Evolutionary conservation across 2,888 invertebrate genomes (phyloP).

Genomic region (Trachelus tabidus): DNA sequence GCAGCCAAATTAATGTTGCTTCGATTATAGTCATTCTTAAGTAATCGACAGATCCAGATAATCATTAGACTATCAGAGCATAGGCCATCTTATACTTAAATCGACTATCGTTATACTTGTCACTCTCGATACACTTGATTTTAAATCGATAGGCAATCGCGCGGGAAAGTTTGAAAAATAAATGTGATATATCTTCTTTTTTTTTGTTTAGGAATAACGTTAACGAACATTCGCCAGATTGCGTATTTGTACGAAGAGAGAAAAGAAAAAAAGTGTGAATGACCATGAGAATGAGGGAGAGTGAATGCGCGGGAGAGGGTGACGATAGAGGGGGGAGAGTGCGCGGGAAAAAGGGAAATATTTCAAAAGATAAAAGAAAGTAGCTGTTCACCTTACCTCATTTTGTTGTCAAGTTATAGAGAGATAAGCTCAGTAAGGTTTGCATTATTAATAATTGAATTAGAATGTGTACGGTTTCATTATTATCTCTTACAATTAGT

Average conservation of each 20-base stretch:
- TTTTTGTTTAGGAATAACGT: conserved; percentile 52
- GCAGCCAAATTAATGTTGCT: neutral
- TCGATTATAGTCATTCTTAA: neutral
- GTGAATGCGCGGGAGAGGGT: conserved; percentile 21
- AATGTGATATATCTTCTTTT: conserved; percentile 40
- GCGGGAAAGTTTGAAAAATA: conserved; percentile 22
- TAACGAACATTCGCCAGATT: conserved; percentile 45
- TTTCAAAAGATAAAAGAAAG: conserved; percentile 21
- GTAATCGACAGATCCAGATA: neutral
- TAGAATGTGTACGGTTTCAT: conserved; percentile 18
- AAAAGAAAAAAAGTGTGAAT: neutral
- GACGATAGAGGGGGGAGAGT: too few relatives aligned
- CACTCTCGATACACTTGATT: neutral
- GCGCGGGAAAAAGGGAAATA: neutral
- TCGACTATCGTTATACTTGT: neutral
- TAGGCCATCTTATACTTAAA: neutral
- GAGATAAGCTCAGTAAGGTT: conserved; percentile 31
- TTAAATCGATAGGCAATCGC: neutral
- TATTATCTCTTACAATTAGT: neutral
- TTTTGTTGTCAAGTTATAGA: conserved; percentile 42
- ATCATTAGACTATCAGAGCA: neutral
- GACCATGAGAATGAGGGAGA: neutral
- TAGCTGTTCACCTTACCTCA: conserved; percentile 41
- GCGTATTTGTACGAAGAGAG: conserved; percentile 48
- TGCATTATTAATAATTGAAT: conserved; percentile 29